A percentile compares a stretch with the other conserved stretches of the same genome.
Conservation (phyloP, 2,797 vertebrate species). For the Pempheris klunzingeri region DNA sequence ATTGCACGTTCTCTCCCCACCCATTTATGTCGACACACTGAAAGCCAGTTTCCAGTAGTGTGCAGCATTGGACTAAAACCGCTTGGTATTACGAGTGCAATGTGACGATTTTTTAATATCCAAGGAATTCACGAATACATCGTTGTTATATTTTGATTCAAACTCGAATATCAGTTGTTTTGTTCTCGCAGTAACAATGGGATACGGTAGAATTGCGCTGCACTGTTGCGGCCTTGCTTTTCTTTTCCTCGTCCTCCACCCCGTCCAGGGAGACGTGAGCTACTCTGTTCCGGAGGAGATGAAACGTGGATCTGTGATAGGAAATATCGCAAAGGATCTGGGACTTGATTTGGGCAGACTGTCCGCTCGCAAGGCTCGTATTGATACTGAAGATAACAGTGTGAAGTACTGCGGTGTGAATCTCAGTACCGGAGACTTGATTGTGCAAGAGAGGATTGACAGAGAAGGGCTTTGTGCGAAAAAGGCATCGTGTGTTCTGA, state of each 20-base stretch:
- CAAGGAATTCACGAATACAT: accelerated
- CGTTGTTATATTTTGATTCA: neutral
- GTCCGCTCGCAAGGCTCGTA: constrained; percentile 57
- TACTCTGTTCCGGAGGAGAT: constrained; percentile 58
- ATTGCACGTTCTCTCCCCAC: neutral
- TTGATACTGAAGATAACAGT: constrained; percentile 49
- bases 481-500: constrained; percentile 67
- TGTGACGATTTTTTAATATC: neutral
- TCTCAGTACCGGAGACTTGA: constrained; percentile 54
- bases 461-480: constrained; percentile 48
- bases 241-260: constrained; percentile 13
- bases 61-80: neutral
- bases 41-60: neutral
- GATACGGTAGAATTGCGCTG: neutral
- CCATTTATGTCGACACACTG: neutral
- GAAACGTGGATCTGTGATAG: constrained; percentile 56
- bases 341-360: constrained; percentile 42
- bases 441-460: constrained; percentile 65
- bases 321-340: constrained; percentile 74
- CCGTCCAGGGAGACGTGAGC: constrained; percentile 41
- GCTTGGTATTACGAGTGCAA: neutral
- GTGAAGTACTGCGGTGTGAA: constrained; percentile 45
- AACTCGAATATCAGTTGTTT: too few relatives aligned
- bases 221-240: constrained; percentile 12
- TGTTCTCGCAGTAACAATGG: constrained; percentile 35